Base-by-base conservation (phyloP, 2,113 vertebrate genomes). In the Aleadryas rufinucha region DNA sequence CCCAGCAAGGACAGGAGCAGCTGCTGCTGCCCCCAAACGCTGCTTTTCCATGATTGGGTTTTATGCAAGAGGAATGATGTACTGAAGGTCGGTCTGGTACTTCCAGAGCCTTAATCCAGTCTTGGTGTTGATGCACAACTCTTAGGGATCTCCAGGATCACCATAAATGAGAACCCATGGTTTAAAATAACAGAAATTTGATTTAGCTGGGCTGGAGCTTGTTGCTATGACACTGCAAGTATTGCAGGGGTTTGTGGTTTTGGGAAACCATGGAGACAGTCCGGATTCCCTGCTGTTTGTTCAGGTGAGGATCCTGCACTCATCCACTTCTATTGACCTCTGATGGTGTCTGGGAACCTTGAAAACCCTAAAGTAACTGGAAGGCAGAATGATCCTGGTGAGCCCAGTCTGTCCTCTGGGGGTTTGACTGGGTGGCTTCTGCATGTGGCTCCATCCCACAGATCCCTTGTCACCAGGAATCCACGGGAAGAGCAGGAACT, bases 401-500 rank as follows among this genome's bases (percentile, higher is more conserved):
- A 45, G 45, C 39, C 37, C 16, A 1, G 16, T 10, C 16, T 78
- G 42, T 22, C 4, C 72, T 13, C 44, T 21, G 71, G 42, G 63
- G 22, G 11, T 23, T 35, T 22, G 20, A 1, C 84, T 23, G 60
- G n/a, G 21, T 50, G 47, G 2, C 1, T 23, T 27, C 66, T 79
- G 63, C 37, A 0, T 0, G 3, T 6, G 44, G 17, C 21, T 76
- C 39, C 35, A 7, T 16, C 16, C 59, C 70, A 6, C 60, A 30
- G 35, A 3, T 1, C 0, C 5, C 0, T 1, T 18, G 41, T 37
- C 39, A 3, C 37, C 11, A 3, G 81, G 24, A 30, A 9, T 0
- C 0, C 0, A 0, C 0, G 10, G 72, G 28, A 13, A 2, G 50
- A 11, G 37, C 16, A 19, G 65, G n/a, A 15, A 1, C 56, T 5